Evolutionary conservation across 2,797 vertebrate species (phyloP).

Genomic region (Phoeniculus purpureus): DNA sequence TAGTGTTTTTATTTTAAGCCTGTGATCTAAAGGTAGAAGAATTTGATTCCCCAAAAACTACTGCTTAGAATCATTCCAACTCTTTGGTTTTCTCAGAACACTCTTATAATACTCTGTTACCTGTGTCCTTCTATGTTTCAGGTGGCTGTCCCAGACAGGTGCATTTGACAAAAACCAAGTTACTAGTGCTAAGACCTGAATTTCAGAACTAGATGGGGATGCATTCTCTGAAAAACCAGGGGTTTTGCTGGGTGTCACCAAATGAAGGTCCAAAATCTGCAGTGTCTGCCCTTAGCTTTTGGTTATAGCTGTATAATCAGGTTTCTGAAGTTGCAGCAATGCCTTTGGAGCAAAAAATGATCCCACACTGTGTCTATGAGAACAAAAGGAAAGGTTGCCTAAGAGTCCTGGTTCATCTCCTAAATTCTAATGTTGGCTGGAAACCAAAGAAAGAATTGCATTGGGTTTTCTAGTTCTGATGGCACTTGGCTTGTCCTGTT

Average conservation of each 20-base stretch:
- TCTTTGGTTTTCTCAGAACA: background rate
- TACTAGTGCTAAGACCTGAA: background rate
- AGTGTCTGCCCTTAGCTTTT: background rate
- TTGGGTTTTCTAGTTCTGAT: constrained; percentile 35
- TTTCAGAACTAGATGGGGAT: background rate
- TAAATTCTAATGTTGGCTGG: background rate
- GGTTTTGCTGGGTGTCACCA: background rate
- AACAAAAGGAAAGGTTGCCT: background rate
- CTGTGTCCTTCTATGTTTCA: background rate
- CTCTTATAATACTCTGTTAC: background rate
- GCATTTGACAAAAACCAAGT: background rate
- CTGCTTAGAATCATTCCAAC: background rate
- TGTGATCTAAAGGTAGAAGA: background rate
- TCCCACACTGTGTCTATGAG: background rate
- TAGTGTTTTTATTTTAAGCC: background rate
- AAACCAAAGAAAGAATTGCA: background rate
- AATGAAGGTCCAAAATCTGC: background rate
- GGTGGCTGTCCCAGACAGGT: background rate
- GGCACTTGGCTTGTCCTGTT: background rate
- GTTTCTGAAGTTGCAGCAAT: background rate
- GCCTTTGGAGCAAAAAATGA: background rate
- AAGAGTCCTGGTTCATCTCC: background rate
- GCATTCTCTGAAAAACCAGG: background rate
- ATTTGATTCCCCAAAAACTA: background rate
- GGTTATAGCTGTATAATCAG: background rate